Evolutionary conservation across 1,140 invertebrate genomes (phyloP).

Genomic region (Drosophila busckii): DNA sequence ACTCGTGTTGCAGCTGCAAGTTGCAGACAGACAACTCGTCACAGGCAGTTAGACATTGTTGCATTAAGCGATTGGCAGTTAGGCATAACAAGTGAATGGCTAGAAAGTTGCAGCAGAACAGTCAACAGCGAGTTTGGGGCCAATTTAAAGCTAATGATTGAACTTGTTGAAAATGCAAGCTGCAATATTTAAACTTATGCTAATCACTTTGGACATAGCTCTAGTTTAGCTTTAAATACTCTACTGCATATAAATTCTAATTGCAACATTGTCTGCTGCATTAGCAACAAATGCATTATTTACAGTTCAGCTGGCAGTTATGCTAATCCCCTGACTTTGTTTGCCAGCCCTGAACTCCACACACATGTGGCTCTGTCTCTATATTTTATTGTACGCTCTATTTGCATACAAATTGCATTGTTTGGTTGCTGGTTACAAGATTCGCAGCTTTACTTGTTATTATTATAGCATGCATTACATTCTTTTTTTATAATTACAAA

Average conservation of each 20-base stretch:
- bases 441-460: constrained; percentile 69
- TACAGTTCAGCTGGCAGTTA: constrained; percentile 66
- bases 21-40: constrained; percentile 63
- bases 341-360: too few relatives aligned
- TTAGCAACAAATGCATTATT: constrained; percentile 71
- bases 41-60: constrained; percentile 63
- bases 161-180: constrained; percentile 1
- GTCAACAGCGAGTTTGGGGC: not conserved
- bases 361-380: not conserved
- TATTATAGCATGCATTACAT: constrained; percentile 23
- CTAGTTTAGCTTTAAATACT: too few relatives aligned
- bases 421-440: too few relatives aligned
- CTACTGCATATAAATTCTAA: too few relatives aligned
- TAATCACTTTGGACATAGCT: too few relatives aligned
- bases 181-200: not conserved
- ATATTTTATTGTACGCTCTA: constrained; percentile 69
- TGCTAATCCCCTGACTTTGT: constrained; percentile 58
- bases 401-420: constrained; percentile 76
- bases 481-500: constrained; percentile 34
- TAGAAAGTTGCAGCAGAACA: constrained; percentile 51
- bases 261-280: constrained; percentile 39
- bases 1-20: constrained; percentile 65
- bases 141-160: constrained; percentile 33
- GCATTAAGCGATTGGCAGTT: constrained; percentile 49
- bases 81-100: constrained; percentile 51